Evolutionary conservation across 2,888 invertebrate genomes (phyloP).

Genomic region (Parnassius smintheus): DNA sequence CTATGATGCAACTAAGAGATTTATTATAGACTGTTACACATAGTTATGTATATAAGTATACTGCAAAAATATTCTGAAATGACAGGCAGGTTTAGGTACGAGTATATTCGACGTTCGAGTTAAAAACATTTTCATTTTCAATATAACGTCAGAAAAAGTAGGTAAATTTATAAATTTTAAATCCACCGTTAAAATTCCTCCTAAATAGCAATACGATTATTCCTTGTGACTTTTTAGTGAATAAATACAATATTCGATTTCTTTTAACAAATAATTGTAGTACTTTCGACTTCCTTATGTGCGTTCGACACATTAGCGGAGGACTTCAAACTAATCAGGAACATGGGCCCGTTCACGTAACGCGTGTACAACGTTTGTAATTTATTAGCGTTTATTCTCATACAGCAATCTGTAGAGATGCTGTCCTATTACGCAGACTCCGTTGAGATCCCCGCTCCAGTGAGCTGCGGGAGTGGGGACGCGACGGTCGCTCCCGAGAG

Average conservation of each 20-base stretch:
- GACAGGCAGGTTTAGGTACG: too few species aligned
- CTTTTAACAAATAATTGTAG: not conserved
- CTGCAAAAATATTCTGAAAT: too few species aligned
- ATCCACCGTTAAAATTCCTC: too few species aligned
- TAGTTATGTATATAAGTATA: too few species aligned
- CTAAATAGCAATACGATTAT: too few species aligned
- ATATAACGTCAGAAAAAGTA: too few species aligned
- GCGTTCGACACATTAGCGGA: conserved; percentile 59
- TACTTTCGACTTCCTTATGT: conserved; percentile 25
- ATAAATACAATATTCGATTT: not conserved
- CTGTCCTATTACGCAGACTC: conserved; percentile 79
- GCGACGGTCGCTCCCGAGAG: conserved; percentile 56
- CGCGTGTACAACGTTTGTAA: conserved; percentile 76
- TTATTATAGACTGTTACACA: too few species aligned
- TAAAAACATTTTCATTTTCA: too few species aligned
- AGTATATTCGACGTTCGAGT: too few species aligned
- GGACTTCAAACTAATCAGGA: conserved; percentile 78
- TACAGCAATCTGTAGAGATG: conserved; percentile 79
- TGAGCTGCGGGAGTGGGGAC: conserved; percentile 65
- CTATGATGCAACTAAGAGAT: too few species aligned
- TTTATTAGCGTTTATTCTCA: conserved; percentile 80
- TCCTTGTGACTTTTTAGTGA: not conserved
- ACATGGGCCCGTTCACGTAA: conserved; percentile 66
- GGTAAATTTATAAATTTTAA: too few species aligned
- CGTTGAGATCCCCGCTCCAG: conserved; percentile 74